Conservation (phyloP, 2,888 invertebrate genomes). For the Polydrusus tereticollis region DNA sequence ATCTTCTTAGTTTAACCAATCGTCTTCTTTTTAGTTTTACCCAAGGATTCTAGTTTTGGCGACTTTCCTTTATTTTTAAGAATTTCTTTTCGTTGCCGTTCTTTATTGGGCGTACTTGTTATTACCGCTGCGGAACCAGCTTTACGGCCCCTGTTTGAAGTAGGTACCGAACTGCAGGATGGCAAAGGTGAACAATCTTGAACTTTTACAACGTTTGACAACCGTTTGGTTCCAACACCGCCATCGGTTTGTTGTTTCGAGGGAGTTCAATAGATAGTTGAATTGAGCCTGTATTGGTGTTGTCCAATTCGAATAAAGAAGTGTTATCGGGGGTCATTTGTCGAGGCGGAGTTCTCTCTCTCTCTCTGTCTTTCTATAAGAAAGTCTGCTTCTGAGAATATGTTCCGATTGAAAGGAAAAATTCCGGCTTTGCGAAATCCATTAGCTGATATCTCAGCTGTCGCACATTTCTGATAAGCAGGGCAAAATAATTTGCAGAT, state of each 20-base stretch:
- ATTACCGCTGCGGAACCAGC: conserved; percentile 9
- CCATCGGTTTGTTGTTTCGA: no score
- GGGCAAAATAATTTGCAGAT: no score
- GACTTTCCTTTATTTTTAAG: neutral
- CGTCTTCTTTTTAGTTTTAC: no score
- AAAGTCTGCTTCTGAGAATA: neutral
- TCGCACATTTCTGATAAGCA: no score
- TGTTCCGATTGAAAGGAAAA: neutral
- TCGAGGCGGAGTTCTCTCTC: neutral
- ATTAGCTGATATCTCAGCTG: neutral
- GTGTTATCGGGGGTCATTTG: neutral
- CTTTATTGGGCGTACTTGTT: conserved; percentile 14
- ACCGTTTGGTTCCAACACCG: no score
- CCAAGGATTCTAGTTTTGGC: no score
- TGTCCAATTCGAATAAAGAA: neutral
- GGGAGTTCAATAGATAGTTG: no score
- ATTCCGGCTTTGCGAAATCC: neutral
- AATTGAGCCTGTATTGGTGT: neutral
- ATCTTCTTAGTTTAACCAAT: neutral
- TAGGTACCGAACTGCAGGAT: neutral
- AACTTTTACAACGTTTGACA: no score
- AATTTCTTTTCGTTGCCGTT: neutral
- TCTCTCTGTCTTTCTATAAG: neutral
- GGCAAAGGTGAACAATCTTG: neutral
- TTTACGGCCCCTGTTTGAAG: conserved; percentile 6